Base-by-base conservation (phyloP, 2,888 invertebrate species). In the Nephrotoma guestfalica region DNA sequence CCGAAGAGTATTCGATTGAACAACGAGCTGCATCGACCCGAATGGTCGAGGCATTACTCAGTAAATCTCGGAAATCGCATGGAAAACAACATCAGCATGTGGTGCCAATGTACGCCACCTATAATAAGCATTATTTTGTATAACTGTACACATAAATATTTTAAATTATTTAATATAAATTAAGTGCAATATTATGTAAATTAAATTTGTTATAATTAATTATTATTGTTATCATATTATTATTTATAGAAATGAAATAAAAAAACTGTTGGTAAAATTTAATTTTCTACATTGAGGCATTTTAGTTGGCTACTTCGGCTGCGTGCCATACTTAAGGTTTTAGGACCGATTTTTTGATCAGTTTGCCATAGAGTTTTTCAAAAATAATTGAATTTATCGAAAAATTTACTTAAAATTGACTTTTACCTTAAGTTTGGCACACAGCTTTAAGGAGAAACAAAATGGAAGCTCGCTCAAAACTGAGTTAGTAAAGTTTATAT, bases 41-140 rank as follows among this genome's bases (percentile, higher is more conserved):
- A 40, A 87, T 87, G 43, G 83, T 86, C 6, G 85, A 87, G 42
- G 86, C 87, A 6, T 42, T 84, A 41, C 5, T 84, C 5, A 41
- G 13, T 15, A 41, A 84, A 84, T 41, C 41, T 3, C 84, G 84
- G 2, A 71, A 71, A 71, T 84, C 15, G 6, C 41, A 84, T 7
- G 4, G n/a, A 41, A 41, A 84, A 41, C 41, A 41, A 41, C 42
- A 84, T 18, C 40, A 40, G 4, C 84, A 41, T 6, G n/a, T 9
- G 42, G 41, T 41, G 84, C 84, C 84, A 41, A 41, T n/a, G n/a
- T 84, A 84, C 15, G 84, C 84, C 42, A 84, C 6, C 15, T 84
- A 84, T 84, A 41, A 84, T n/a, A 84, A 84, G n/a, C 84, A 84
- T 84, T 84, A 41, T 41, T 84, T 41, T 41, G 41, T 84, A 3